Conservation (phyloP, 2,113 vertebrate species). For the Archilochus colubris region DNA sequence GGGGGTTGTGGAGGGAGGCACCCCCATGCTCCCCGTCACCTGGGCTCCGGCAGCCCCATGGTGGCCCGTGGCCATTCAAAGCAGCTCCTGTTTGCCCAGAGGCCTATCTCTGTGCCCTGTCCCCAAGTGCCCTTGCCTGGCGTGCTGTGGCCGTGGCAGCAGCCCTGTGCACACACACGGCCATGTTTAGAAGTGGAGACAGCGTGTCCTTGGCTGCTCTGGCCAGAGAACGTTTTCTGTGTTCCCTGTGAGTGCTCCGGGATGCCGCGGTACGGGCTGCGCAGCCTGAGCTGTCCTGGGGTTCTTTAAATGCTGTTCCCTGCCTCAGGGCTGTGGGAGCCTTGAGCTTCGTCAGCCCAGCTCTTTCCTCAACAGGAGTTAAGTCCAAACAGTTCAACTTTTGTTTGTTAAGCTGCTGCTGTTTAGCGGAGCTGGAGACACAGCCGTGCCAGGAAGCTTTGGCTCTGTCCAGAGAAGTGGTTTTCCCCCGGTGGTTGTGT, state of each 20-base stretch:
- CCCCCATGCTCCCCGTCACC: fast-evolving
- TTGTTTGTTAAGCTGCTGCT: neutral
- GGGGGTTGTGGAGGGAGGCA: neutral
- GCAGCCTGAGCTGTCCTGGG: neutral
- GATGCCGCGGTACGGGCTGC: neutral
- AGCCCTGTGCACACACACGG: neutral
- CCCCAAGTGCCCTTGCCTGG: neutral
- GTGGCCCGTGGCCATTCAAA: neutral
- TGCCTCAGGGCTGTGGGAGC: neutral
- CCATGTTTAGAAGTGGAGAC: neutral
- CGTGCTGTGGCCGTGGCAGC: neutral
- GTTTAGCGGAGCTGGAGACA: neutral
- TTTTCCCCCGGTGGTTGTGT: neutral
- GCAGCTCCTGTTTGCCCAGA: neutral
- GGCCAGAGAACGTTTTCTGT: neutral
- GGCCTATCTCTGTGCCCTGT: neutral
- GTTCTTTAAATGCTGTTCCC: neutral
- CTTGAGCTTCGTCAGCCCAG: neutral
- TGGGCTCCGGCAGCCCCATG: fast-evolving
- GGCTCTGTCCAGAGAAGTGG: neutral
- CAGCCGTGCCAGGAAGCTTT: neutral
- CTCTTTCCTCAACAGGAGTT: neutral
- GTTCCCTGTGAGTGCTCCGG: neutral
- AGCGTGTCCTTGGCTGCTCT: neutral
- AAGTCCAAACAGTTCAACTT: neutral